Conservation (phyloP, 2,113 vertebrate species). For the Pterocles orientalis region DNA sequence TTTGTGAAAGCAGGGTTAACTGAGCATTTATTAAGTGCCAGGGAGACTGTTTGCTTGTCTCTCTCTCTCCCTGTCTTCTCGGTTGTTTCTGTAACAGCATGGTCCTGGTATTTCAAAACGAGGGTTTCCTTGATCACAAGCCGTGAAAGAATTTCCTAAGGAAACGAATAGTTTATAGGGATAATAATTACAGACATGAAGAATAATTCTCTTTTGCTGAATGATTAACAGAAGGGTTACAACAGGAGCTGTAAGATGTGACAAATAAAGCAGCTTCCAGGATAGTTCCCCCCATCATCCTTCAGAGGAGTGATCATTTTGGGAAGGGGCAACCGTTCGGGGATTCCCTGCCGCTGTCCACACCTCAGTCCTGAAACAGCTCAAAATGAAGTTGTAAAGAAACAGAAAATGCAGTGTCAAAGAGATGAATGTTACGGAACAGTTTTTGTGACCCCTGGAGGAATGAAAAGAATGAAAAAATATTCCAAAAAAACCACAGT, state of each 20-base stretch:
- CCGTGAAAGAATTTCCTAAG: not conserved
- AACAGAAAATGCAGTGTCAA: not conserved
- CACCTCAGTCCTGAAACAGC: not conserved
- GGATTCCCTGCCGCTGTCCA: not conserved
- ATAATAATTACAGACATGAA: not conserved
- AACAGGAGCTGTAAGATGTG: not conserved
- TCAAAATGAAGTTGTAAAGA: not conserved
- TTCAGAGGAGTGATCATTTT: not conserved
- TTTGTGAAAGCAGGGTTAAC: not conserved
- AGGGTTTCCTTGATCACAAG: not conserved
- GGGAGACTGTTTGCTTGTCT: not conserved
- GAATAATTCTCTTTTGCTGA: not conserved
- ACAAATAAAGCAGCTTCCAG: not conserved
- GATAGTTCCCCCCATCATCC: not conserved
- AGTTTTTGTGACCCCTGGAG: not conserved
- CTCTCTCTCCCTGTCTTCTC: not conserved
- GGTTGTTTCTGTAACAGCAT: not conserved
- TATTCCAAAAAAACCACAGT: not conserved
- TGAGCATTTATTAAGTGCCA: not conserved
- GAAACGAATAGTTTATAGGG: not conserved
- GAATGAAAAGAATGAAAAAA: not conserved
- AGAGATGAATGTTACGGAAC: not conserved
- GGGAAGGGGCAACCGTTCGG: not conserved
- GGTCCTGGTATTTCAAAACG: not conserved
- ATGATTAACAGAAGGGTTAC: not conserved